phyloP scores from a whole-genome alignment of 2,113 vertebrate species.

The Hippolais icterina region DNA sequence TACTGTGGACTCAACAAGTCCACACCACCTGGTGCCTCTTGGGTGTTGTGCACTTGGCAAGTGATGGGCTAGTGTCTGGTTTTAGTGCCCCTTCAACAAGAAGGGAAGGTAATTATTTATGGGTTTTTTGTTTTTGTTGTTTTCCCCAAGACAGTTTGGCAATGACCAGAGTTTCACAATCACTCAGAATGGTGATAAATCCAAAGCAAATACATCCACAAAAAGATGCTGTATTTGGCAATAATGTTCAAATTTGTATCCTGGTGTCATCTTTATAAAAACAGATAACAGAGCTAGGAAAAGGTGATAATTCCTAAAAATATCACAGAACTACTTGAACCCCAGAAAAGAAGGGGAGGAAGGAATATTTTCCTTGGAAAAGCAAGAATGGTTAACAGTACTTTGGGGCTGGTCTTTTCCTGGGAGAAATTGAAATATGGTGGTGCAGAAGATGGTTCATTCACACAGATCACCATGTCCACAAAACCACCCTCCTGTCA shows the following conservation, averaged over 20 bases:
- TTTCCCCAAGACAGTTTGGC: not conserved
- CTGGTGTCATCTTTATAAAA: not conserved
- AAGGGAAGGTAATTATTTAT: not conserved
- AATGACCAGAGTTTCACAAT: not conserved
- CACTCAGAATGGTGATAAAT: not conserved
- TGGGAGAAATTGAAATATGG: not conserved
- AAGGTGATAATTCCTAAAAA: not conserved
- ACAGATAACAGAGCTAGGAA: not conserved
- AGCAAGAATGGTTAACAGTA: not conserved
- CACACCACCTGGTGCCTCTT: not conserved
- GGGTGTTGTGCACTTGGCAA: not conserved
- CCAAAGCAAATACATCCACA: not conserved
- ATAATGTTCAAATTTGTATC: not conserved
- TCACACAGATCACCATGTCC: not conserved
- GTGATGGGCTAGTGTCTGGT: not conserved
- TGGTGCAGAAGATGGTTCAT: not conserved
- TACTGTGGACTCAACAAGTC: not conserved
- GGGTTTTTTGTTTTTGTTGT: too few species aligned
- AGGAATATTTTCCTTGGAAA: not conserved
- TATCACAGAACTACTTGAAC: not conserved
- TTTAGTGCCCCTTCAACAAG: not conserved
- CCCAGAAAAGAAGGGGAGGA: not conserved
- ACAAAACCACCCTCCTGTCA: not conserved
- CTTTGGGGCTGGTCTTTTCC: not conserved
- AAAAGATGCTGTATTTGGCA: not conserved